phyloP scores from a whole-genome alignment of 2,113 vertebrate species.

The Ctenomys sociabilis region DNA sequence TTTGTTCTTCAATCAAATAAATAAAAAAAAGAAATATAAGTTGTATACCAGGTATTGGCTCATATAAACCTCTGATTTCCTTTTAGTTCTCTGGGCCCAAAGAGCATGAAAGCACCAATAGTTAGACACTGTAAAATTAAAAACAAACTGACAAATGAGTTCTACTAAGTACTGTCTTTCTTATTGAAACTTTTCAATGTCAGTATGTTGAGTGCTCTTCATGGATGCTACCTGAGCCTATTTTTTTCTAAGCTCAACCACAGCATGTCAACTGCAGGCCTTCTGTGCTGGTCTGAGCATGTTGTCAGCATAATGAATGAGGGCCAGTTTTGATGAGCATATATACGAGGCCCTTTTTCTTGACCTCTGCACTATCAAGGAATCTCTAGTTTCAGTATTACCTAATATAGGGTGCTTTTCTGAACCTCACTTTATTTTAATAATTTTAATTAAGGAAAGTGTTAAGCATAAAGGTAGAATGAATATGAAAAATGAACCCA shows the following conservation, averaged over 20 bases:
- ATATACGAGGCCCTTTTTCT: background rate
- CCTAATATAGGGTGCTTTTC: background rate
- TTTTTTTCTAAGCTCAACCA: background rate
- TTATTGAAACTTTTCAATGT: background rate
- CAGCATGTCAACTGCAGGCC: background rate
- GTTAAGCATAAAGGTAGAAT: conserved; percentile 30
- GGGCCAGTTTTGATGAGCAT: background rate
- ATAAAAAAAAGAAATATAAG: too few species aligned
- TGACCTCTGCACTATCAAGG: background rate
- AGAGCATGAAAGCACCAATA: conserved; percentile 34
- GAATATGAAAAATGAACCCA: conserved; percentile 4
- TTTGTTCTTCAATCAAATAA: too few species aligned
- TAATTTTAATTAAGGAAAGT: conserved; percentile 8
- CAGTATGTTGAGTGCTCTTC: background rate
- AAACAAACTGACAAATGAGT: background rate
- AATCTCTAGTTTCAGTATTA: conserved; percentile 17
- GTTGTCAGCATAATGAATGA: background rate
- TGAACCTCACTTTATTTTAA: conserved; percentile 31
- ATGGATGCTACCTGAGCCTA: background rate
- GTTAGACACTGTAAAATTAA: background rate
- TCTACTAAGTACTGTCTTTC: background rate
- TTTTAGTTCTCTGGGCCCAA: background rate
- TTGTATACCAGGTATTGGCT: background rate
- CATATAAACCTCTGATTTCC: background rate
- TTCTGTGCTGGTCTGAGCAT: background rate